Conservation (phyloP, 2,113 vertebrate genomes). For the Pterocles gutturalis region DNA sequence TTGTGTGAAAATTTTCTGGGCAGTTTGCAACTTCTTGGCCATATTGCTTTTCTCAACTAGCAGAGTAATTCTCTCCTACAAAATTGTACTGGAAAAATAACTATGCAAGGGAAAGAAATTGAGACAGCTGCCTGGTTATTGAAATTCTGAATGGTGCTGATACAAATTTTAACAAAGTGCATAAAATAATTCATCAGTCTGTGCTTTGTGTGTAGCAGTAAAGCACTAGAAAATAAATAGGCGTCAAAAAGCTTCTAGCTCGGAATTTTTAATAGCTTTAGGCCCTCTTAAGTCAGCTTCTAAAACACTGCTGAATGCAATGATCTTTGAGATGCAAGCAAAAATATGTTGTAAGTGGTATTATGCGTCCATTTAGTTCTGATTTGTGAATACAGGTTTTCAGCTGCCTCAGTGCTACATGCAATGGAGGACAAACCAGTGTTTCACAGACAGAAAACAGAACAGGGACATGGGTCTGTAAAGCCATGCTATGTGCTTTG, state of each 20-base stretch:
- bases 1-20: not conserved
- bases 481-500: fast-evolving
- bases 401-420: not conserved
- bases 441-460: not conserved
- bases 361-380: not conserved
- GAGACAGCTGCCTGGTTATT: conserved; percentile 9
- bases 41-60: not conserved
- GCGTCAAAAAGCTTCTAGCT: not conserved
- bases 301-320: not conserved
- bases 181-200: not conserved
- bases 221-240: conserved; percentile 6
- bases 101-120: not conserved
- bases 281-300: not conserved
- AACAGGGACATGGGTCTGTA: not conserved
- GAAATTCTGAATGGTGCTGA: conserved; percentile 8
- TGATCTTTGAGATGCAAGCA: not conserved
- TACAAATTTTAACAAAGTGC: not conserved
- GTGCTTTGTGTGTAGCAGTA: not conserved
- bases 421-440: not conserved
- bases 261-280: not conserved
- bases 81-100: not conserved
- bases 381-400: not conserved
- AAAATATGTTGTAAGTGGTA: not conserved
- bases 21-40: not conserved
- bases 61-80: not conserved